Conservation (phyloP, 2,888 invertebrate species). For the Xylocampa areola region DNA sequence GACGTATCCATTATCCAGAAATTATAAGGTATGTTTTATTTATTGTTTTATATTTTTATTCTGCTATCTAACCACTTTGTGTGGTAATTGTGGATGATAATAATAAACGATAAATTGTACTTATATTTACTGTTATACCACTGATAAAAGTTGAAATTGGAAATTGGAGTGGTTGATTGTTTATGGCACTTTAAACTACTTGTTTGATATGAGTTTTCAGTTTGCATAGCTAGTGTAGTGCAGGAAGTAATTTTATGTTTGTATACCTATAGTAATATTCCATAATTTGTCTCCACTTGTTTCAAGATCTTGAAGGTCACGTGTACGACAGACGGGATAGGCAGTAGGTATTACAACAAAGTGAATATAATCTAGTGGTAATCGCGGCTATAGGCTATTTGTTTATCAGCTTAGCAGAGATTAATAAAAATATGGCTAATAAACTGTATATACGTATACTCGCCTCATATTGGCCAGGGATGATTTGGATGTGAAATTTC, state of each 20-base stretch:
- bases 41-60: conserved; percentile 31
- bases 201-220: conserved; percentile 29
- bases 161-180: conserved; percentile 18
- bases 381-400: no score
- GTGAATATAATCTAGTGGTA: no score
- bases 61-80: conserved; percentile 21
- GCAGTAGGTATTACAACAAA: no score
- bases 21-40: conserved; percentile 44
- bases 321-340: background rate
- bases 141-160: conserved; percentile 31
- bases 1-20: conserved; percentile 29
- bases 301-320: background rate
- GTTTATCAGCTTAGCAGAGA: no score
- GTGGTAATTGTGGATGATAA: conserved; percentile 22
- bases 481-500: no score
- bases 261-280: background rate
- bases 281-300: background rate
- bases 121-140: conserved; percentile 8
- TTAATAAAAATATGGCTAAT: no score
- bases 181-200: conserved; percentile 24
- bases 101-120: conserved; percentile 27
- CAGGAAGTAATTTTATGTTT: conserved; percentile 10
- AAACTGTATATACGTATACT: no score
- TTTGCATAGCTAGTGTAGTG: background rate
- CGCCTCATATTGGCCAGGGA: no score